Conservation (phyloP, 2,797 vertebrate species). For the Danio jaintianensis region DNA sequence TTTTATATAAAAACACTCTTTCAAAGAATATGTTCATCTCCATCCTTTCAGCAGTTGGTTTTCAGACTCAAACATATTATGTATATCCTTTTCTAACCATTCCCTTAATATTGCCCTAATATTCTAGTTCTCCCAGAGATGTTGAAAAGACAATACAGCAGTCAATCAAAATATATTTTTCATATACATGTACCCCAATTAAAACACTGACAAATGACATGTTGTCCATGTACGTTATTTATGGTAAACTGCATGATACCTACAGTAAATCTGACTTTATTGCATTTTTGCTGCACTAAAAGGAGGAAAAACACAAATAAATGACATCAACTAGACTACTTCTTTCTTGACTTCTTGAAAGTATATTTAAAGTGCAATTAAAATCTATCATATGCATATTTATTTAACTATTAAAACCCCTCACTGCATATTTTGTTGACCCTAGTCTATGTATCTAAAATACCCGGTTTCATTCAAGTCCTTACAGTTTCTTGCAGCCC, state of each 20-base stretch:
- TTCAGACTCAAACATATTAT: neutral
- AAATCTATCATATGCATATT: constrained; percentile 11
- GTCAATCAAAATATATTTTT: neutral
- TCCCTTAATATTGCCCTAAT: neutral
- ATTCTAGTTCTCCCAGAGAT: neutral
- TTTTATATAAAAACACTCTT: neutral
- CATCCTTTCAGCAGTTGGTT: neutral
- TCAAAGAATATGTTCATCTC: neutral
- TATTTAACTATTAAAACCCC: constrained; percentile 19
- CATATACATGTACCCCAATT: neutral
- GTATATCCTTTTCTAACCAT: neutral
- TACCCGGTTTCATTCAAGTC: neutral
- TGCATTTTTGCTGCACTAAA: neutral
- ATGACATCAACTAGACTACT: neutral
- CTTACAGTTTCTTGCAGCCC: neutral
- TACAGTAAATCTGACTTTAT: neutral
- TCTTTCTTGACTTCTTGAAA: constrained; percentile 46
- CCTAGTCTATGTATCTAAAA: neutral
- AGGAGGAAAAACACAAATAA: neutral
- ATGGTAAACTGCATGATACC: neutral
- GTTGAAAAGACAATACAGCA: neutral
- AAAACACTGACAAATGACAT: neutral
- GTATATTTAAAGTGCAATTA: constrained; percentile 46
- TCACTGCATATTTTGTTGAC: neutral
- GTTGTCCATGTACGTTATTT: neutral